Base-by-base conservation (phyloP, 2,113 vertebrate genomes). In the Oriolus oriolus region DNA sequence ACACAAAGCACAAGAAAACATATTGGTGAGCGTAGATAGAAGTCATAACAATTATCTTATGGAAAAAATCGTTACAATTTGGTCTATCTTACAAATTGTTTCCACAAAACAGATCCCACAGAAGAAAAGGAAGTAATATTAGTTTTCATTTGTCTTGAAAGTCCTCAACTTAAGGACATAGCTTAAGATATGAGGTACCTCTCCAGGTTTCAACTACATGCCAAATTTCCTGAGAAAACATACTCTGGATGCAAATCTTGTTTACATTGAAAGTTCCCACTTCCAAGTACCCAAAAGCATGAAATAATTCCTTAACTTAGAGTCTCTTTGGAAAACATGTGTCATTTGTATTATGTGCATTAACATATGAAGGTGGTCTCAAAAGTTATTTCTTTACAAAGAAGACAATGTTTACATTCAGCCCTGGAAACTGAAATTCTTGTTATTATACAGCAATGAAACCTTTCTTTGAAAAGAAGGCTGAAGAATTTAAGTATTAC, bases 11-110 rank as follows among this genome's bases (percentile, higher is more conserved):
- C 27, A 86, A 47, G 13, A 39, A 89, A 79, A 93, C 73, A 33
- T 54, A 39, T 1, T 31, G 14, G 31, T 30, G 7, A 3, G 13
- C 45, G 15, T 11, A 54, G 53, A 33, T 0, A 52, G 10, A 85
- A 20, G 6, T 53, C 16, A 61, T 19, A 60, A 77, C n/a, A 61
- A 69, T 4, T 3, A 37, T 18, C 30, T 49, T 79, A 57, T 9
- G 8, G 19, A 39, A 21, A 73, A 8, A 75, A 57, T 4, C 41
- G 6, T 42, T 74, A 56, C 8, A 27, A 71, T 77, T 74, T 65
- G 8, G 26, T 35, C 17, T 35, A 7, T 74, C 35, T 61, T 33
- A 41, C 47, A 66, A 84, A 65, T 9, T 57, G 3, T 60, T 83
- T 44, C 44, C 37, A 64, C 21, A 50, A 56, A 84, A 84, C 1